Base-by-base conservation (phyloP, 2,888 invertebrate species). In the Drosophila siamana region DNA sequence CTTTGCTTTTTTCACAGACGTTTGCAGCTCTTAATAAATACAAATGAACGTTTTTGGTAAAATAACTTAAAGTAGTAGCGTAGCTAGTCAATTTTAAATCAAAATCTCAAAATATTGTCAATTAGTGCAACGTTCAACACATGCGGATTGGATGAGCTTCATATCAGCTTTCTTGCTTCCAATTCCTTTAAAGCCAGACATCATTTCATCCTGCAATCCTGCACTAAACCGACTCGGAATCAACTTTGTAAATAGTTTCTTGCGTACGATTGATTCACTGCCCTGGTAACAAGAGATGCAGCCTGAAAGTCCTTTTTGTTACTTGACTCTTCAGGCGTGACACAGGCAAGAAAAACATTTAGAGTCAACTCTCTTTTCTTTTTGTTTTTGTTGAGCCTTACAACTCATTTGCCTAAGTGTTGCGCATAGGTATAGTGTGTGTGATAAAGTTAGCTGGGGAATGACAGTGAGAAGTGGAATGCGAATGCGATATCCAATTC, bases 381-480 rank as follows among this genome's bases (percentile, higher is more conserved):
- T 1, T 19, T 19, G 19, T 44, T 44, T 60, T 11, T 19, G 19
- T 19, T 19, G 19, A 50, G 63, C 60, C 67, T 62, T 51, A 54
- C 68, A 74, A 63, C 71, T 64, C 68, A 74, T 67, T 66, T 71
- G 65, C 44, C 66, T 63, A 73, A 67, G 77, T 78, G 80, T 65
- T 54, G 60, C 40, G 55, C 47, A 55, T 33, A 24, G 43, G 55
- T 22, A 9, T 13, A 15, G 67, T 52, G 36, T 65, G 67, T 56
- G 36, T 65, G 68, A 70, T 66, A 69, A 69, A 65, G 67, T 62
- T 71, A 52, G 33, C 47, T 52, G 40, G 9, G 54, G 41, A 64
- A 68, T 56, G 40, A n/a, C 16, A 28, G 28, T 55, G 30, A 43
- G 52, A 15, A 24, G 15, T 16, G 13, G 48, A 57, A 57, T 73